Evolutionary conservation across 2,888 invertebrate genomes (phyloP).

Genomic region (Fabriciana adippe): DNA sequence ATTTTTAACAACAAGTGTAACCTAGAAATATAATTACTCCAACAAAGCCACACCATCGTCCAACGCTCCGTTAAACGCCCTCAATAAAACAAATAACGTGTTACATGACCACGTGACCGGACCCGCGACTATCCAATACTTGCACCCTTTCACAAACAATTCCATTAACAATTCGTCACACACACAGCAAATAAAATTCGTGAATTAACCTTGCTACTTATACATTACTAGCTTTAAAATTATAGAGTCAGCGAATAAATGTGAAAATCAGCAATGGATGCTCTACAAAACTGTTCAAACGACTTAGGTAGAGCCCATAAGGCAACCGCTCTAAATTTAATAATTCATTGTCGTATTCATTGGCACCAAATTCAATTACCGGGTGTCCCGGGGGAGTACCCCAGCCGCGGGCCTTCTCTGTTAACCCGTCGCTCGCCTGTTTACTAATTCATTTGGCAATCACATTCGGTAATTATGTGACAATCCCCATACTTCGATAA

Average conservation of each 20-base stretch:
- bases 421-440: conserved; percentile 62
- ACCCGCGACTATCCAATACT: conserved; percentile 49
- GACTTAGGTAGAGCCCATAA: conserved; percentile 33
- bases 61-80: conserved; percentile 19
- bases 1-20: too few species aligned
- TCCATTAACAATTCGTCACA: conserved; percentile 48
- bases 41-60: conserved; percentile 1
- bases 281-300: background rate
- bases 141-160: conserved; percentile 40
- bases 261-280: conserved; percentile 29
- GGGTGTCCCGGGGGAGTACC: conserved; percentile 49
- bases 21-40: background rate
- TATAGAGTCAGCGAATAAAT: conserved; percentile 1
- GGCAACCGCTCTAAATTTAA: conserved; percentile 69
- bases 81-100: conserved; percentile 27
- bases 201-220: conserved; percentile 3
- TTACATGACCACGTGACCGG: conserved; percentile 46
- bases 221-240: conserved; percentile 32
- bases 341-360: conserved; percentile 80
- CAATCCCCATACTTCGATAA: conserved; percentile 51
- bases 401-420: conserved; percentile 51
- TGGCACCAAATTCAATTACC: conserved; percentile 79
- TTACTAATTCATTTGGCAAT: conserved; percentile 78
- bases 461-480: conserved; percentile 76
- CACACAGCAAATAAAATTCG: conserved; percentile 33